Evolutionary conservation across 2,797 vertebrate genomes (phyloP).

Genomic region (Eurystomus glaucurus): DNA sequence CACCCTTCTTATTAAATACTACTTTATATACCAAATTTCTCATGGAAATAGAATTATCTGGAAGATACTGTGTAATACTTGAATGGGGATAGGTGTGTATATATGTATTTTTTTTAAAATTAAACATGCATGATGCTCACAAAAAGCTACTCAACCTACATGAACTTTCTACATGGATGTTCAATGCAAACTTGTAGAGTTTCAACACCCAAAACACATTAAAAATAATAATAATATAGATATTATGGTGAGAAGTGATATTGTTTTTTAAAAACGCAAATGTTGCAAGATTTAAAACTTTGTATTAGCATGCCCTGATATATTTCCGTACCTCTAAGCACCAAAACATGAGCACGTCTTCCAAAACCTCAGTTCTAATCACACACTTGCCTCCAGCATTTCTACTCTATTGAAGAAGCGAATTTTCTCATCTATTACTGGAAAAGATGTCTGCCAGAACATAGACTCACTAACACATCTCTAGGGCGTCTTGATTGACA

Average conservation of each 20-base stretch:
- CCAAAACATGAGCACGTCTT: background rate
- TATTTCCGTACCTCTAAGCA: background rate
- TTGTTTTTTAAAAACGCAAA: background rate
- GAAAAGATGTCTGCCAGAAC: background rate
- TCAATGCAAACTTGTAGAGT: background rate
- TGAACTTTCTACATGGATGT: background rate
- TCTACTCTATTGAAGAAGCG: background rate
- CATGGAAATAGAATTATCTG: background rate
- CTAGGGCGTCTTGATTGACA: background rate
- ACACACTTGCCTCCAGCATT: background rate
- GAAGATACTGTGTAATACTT: fast-evolving
- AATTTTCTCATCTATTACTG: background rate
- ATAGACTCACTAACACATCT: background rate
- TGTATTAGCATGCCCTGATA: background rate
- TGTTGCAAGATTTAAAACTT: background rate
- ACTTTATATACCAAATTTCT: background rate
- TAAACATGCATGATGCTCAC: background rate
- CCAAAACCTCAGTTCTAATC: background rate
- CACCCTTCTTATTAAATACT: background rate
- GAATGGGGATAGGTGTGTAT: background rate
- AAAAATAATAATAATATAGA: background rate
- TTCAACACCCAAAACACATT: background rate
- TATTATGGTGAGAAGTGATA: background rate
- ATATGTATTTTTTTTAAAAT: background rate
- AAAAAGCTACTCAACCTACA: background rate